Evolutionary conservation across 2,888 invertebrate genomes (phyloP), one percentile per base, ranked within the genome.

Genomic region (Liopterus haemorrhoidalis): DNA sequence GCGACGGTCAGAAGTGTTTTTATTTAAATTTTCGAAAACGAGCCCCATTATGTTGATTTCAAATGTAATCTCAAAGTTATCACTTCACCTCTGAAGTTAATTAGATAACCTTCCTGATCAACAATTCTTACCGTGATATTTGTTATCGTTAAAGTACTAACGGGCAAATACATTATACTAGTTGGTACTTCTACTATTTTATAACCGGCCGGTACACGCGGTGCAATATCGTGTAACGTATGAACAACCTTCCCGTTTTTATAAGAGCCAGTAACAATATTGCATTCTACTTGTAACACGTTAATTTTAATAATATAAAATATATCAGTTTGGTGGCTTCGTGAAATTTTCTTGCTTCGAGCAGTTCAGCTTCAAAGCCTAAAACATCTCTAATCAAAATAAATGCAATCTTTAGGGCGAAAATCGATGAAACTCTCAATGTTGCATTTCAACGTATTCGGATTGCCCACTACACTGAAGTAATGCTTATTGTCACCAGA

Each of bases 211-310:
- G 54, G 53, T 5, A 59, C 58, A 22, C 50, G 49, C 4, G 58
- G 57, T 9, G 56, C 58, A 54, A 65, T 64, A 52, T 61, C 55
- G 43, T 64, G 59, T 35, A 65, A 54, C 3, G 58, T 61, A 43
- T 66, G 61, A 3, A 54, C 53, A 15, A 46, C 54, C 24, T 46
- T 48, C 6, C 54, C 54, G 49, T 60, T 55, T 5, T 54, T 18
- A 38, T 52, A 60, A 19, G 59, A 54, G 5, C 57, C 57, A 2
- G 39, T 30, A 2, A 49, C 49, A 1, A 57, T 52, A 40, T 57
- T 55, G 31, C 56, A 59, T 36, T 59, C 54, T 18, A 58, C 44
- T 27, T 52, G 38, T 11, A 58, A 22, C 1, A 42, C 39, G 35
- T 55, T 55, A 5, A 60, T 49, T 31, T 54, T 57, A 35, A 56